Base-by-base conservation (phyloP, 2,888 invertebrate species). In the Ernsta delagoae region DNA sequence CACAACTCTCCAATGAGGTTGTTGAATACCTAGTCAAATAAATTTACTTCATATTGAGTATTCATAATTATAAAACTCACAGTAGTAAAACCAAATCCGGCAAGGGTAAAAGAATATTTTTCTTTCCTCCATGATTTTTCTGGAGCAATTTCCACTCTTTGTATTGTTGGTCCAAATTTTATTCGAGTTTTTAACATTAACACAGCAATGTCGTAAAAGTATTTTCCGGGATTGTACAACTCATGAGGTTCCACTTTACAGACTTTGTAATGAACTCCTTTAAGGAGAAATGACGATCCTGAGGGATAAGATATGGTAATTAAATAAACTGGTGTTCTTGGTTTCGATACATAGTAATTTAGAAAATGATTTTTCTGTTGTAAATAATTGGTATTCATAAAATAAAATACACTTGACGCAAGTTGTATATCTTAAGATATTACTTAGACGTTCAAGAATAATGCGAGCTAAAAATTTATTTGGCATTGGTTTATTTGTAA, bases 201-300 rank as follows among this genome's bases (percentile, higher is more conserved):
- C 4, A 72, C 39, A 3, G 63, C 72, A 5, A 74, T 54, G 56
- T 74, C 74, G 50, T 70, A 70, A 11, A 41, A 70, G 62, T 71
- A 50, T 16, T 34, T 31, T 11, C 4, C 3, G 12, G 50, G 61
- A 8, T 1, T 16, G 24, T 53, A 54, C n/a, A 8, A 11, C 41
- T 63, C 62, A 12, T 63, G 62, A 5, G 53, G 8, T 3, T 11
- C 31, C 5, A 56, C 56, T n/a, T 56, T 61, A 50, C 61, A 61
- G 1, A 61, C 50, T 50, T 36, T 12, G 45, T 61, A 61, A 4
- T 8, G 34, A 48, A 34, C 34, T 31, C 11, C 54, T 11, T 54
- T 31, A 3, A 45, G 45, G 24, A 4, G 2, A 31, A 34, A 24
- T 9, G 54, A 31, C 11, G 50, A 50, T 50, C 50, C 50, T 50